A percentile compares a stretch with the other conserved stretches of the same genome.
Evolutionary conservation across 2,888 invertebrate species (phyloP).

Genomic region (Tetropium fuscum): DNA sequence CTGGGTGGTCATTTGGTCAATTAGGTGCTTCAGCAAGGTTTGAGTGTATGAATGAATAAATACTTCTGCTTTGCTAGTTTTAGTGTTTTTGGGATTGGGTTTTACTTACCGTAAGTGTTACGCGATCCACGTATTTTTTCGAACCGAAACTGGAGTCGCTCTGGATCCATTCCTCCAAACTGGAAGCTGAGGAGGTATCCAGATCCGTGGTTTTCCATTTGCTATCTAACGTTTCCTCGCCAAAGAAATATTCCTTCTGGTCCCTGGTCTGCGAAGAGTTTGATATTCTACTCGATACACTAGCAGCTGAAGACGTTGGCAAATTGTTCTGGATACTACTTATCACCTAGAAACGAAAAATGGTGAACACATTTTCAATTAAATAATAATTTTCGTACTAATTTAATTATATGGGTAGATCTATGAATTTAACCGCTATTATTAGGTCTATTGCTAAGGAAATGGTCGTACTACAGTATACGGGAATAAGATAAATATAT

Average conservation of each 20-base stretch:
- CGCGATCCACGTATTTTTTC: constrained; percentile 60
- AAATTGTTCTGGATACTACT: constrained; percentile 74
- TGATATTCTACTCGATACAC: constrained; percentile 57
- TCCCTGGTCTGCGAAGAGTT: constrained; percentile 57
- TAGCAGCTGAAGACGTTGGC: constrained; percentile 59
- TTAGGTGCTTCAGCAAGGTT: no score
- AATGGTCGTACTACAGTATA: no score
- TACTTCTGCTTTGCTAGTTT: no score
- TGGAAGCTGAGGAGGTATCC: constrained; percentile 61
- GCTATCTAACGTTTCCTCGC: constrained; percentile 59
- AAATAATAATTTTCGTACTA: no score
- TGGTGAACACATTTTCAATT: no score
- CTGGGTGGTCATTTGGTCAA: no score
- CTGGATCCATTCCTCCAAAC: constrained; percentile 63
- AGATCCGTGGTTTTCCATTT: constrained; percentile 59
- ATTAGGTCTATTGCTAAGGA: not conserved
- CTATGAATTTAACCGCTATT: no score
- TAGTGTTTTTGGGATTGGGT: no score
- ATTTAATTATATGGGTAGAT: no score
- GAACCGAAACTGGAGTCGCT: constrained; percentile 61
- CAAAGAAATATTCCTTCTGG: constrained; percentile 60
- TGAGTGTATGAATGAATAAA: no score
- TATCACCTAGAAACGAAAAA: constrained; percentile 68
- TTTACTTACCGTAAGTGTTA: constrained; percentile 59
- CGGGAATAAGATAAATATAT: not conserved